Conservation (phyloP, 2,888 invertebrate species). For the Leptopilina syphax region DNA sequence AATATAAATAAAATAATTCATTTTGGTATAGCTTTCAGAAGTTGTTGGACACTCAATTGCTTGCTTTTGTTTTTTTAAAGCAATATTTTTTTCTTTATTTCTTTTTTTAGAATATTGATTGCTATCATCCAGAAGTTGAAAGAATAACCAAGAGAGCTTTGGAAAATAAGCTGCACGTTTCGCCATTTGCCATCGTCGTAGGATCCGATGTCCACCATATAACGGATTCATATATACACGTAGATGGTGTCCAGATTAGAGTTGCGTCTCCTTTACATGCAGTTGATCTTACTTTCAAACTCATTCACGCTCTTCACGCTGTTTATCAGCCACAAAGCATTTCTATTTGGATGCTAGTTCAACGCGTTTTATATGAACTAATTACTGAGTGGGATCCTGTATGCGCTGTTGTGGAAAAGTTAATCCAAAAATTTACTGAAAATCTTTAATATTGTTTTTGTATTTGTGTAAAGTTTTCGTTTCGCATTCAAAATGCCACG, state of each 20-base stretch:
- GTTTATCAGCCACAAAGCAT: slow-evolving; percentile 26
- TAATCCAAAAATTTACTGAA: background rate
- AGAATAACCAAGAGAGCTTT: background rate
- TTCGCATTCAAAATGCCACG: slow-evolving; percentile 14
- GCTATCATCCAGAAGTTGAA: background rate
- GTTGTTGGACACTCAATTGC: too few species aligned
- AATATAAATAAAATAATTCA: too few species aligned
- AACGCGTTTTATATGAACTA: background rate
- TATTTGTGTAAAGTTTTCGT: background rate
- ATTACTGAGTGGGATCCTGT: slow-evolving; percentile 7
- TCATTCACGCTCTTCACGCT: slow-evolving; percentile 33
- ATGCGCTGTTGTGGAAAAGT: background rate
- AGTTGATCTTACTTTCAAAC: slow-evolving; percentile 25
- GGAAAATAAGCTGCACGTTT: slow-evolving; percentile 23
- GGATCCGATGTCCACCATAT: slow-evolving; percentile 12
- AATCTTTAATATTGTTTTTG: background rate
- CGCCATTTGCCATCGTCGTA: slow-evolving; percentile 34
- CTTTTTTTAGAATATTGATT: background rate
- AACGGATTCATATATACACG: slow-evolving; percentile 29
- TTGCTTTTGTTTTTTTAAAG: too few species aligned
- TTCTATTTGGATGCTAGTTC: slow-evolving; percentile 35
- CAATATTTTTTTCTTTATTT: too few species aligned
- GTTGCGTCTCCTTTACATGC: slow-evolving; percentile 29
- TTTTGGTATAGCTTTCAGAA: too few species aligned
- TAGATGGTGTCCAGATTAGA: slow-evolving; percentile 37